Evolutionary conservation across 2,888 invertebrate species (phyloP).

Genomic region (Drosophila subquinaria): DNA sequence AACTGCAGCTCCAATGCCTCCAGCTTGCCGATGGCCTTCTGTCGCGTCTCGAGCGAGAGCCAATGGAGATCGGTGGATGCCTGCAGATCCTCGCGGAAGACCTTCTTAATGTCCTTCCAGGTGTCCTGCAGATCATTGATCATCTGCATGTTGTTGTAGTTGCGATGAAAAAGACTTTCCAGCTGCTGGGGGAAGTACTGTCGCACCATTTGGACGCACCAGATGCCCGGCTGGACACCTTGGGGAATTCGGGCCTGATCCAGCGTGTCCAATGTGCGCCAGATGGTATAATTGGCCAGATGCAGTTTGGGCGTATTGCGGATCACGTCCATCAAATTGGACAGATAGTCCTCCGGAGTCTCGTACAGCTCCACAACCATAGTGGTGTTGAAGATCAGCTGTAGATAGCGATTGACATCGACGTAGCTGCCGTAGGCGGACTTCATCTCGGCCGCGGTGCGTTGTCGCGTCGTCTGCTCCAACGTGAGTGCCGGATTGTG

Average conservation of each 20-base stretch:
- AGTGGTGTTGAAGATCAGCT: slow-evolving; percentile 79
- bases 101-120: slow-evolving; percentile 80
- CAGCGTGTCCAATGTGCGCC: slow-evolving; percentile 79
- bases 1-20: slow-evolving; percentile 76
- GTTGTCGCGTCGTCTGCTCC: slow-evolving; percentile 75
- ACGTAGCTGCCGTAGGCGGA: slow-evolving; percentile 79
- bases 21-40: slow-evolving; percentile 73
- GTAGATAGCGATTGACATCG: slow-evolving; percentile 81
- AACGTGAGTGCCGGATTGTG: slow-evolving; percentile 72
- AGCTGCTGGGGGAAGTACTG: slow-evolving; percentile 81
- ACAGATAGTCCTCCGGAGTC: slow-evolving; percentile 79
- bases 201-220: slow-evolving; percentile 78
- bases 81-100: slow-evolving; percentile 79
- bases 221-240: slow-evolving; percentile 59
- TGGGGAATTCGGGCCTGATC: slow-evolving; percentile 68
- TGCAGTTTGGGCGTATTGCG: slow-evolving; percentile 77
- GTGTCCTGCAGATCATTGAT: slow-evolving; percentile 82
- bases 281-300: slow-evolving; percentile 84
- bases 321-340: slow-evolving; percentile 79
- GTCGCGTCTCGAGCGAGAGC: slow-evolving; percentile 76
- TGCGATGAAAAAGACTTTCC: slow-evolving; percentile 81
- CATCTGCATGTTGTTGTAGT: slow-evolving; percentile 79
- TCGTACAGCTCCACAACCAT: slow-evolving; percentile 79
- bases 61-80: slow-evolving; percentile 72
- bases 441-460: slow-evolving; percentile 74